Percentiles rank a stretch among this genome's conserved stretches.
These are phyloP conservation scores for Drosophila percnosoma DNA, from an alignment of 2,888 invertebrate genomes.

Conservation along the genomic window DNA sequence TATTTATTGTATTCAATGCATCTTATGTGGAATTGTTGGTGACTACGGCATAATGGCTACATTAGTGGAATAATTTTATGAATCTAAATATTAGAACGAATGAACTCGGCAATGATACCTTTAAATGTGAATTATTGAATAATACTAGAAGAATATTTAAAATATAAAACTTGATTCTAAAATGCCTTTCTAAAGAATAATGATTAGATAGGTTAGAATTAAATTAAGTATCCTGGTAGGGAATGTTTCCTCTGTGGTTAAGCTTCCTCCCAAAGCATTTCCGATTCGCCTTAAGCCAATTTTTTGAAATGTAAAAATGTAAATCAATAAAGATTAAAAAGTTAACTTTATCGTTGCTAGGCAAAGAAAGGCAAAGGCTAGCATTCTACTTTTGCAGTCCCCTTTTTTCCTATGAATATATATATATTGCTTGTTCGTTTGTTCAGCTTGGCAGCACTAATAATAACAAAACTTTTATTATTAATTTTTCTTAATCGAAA, in stretches of 20 bases:
- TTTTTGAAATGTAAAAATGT: not conserved
- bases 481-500: constrained; percentile 80
- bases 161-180: too few relatives aligned
- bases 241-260: not conserved
- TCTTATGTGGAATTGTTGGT: constrained; percentile 1
- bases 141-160: too few relatives aligned
- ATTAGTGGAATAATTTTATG: not conserved
- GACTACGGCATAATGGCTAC: not conserved
- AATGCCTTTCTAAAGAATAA: not conserved
- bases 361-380: constrained; percentile 14
- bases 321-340: constrained; percentile 19
- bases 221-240: not conserved
- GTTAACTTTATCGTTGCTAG: constrained; percentile 2
- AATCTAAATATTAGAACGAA: not conserved
- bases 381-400: constrained; percentile 36
- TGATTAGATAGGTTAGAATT: not conserved
- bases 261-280: not conserved
- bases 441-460: constrained; percentile 47
- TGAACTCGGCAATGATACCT: not conserved
- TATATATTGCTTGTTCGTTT: constrained; percentile 30
- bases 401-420: constrained; percentile 13
- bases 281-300: not conserved
- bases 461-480: constrained; percentile 75
- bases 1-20: constrained; percentile 29
- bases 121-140: not conserved